A percentile compares a stretch with the other conserved stretches of the same genome.
Evolutionary conservation across 1,140 invertebrate species (phyloP).

Genomic region (Papilio aristodemus): DNA sequence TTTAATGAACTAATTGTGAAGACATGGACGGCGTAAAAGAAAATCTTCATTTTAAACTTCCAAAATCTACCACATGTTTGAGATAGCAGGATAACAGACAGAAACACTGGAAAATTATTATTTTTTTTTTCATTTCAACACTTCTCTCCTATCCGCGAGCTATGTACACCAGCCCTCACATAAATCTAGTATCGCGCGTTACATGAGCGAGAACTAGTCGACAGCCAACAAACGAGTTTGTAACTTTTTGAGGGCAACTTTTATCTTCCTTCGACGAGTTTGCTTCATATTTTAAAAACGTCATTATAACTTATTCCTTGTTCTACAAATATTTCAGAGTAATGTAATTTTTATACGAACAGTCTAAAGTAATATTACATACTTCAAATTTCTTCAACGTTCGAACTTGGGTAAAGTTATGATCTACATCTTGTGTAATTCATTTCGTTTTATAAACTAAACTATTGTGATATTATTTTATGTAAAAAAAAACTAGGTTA

Average conservation of each 20-base stretch:
- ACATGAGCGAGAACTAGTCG: not conserved
- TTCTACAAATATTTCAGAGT: slow-evolving; percentile 7
- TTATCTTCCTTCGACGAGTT: slow-evolving; percentile 17
- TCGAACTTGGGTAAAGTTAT: not conserved
- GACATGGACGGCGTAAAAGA: no score
- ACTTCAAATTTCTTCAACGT: not conserved
- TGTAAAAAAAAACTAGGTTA: no score
- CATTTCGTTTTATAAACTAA: no score
- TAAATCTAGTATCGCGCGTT: not conserved
- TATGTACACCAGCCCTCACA: not conserved
- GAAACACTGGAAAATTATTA: no score
- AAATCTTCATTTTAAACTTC: no score
- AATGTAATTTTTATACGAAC: not conserved
- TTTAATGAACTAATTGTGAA: no score
- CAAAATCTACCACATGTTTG: no score
- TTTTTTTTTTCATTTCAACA: not conserved
- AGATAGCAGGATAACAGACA: no score
- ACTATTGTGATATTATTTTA: no score
- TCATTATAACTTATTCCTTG: slow-evolving; percentile 13
- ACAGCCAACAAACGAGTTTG: slow-evolving; percentile 20
- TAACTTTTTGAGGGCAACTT: slow-evolving; percentile 16
- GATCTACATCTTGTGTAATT: not conserved
- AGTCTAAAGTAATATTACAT: not conserved
- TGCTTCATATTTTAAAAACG: slow-evolving; percentile 19
- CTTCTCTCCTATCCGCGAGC: not conserved